Evolutionary conservation across 2,113 vertebrate species (phyloP), one percentile per base, ranked within the genome.

Genomic region (Mobula birostris): DNA sequence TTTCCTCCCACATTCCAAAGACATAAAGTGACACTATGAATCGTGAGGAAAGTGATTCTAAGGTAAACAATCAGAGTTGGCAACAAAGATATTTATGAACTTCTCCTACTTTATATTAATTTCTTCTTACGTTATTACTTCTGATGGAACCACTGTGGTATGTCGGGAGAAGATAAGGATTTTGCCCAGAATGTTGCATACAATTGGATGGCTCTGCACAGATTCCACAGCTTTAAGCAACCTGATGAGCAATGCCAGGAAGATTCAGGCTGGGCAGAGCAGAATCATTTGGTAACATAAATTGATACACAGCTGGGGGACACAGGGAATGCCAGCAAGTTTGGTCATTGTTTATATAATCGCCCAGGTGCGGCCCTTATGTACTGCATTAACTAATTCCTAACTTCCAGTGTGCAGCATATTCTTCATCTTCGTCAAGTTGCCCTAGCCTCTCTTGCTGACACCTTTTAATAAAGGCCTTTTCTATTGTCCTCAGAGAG

Each of bases 231-330:
- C 36, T 6, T 32, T 85, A 58, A 21, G 7, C 27, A 24, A 15
- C 85, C 85, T 27, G 48, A 29, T 40, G 24, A 29, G 56, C 48
- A 66, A 66, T 66, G 85, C 58, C 85, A 88, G 85, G 85, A 88
- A 27, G 85, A 32, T 88, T 3, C 29, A 14, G 14, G 29, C 58
- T 17, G 36, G 17, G 61, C 85, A 88, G 85, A 66, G 85, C 29
- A 88, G 58, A 88, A 88, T 63, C 85, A 88, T 61, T 88, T 88
- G 58, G 27, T 66, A n/a, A 66, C n/a, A 29, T 88, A 6, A 88
- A n/a, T 63, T 63, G 58, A n/a, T 58, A n/a, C 29, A 61, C 83
- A 87, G 83, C 83, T 63, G 83, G 58, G 63, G 58, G 83, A 87
- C 63, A 29, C 63, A 58, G 58, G 15, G 58, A 88, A 66, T 88